A percentile compares a stretch with the other conserved stretches of the same genome.
These are phyloP conservation scores for Diaphora mendica DNA, from an alignment of 2,888 invertebrate genomes.

Conservation along the genomic window DNA sequence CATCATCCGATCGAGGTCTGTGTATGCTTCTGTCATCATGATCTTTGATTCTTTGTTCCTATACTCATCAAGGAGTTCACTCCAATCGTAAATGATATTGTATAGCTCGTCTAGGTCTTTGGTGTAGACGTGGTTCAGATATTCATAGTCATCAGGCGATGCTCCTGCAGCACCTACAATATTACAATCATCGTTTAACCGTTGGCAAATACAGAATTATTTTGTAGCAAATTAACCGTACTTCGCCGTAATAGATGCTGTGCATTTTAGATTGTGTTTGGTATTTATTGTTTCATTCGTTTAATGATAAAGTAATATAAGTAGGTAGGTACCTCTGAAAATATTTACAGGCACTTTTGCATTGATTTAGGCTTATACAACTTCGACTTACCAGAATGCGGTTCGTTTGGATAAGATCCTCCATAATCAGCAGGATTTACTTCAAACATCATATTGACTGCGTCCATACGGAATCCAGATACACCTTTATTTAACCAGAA, in stretches of 20 bases:
- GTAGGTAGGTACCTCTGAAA: background rate
- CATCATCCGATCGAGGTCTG: constrained; percentile 80
- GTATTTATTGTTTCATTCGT: no score
- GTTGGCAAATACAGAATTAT: background rate
- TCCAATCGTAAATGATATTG: constrained; percentile 88
- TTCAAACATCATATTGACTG: constrained; percentile 84
- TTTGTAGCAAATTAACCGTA: background rate
- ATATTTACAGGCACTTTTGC: background rate
- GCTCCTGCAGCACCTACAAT: constrained; percentile 21
- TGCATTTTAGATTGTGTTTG: no score
- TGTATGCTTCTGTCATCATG: constrained; percentile 88
- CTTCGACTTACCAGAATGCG: constrained; percentile 70
- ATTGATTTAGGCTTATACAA: background rate
- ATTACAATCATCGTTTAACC: background rate
- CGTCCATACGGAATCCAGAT: constrained; percentile 94
- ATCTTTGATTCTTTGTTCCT: constrained; percentile 73
- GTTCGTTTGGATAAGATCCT: constrained; percentile 86
- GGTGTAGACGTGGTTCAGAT: constrained; percentile 86
- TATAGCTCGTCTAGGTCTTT: constrained; percentile 84
- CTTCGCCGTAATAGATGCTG: background rate
- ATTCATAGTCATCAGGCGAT: constrained; percentile 80
- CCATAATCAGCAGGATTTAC: constrained; percentile 63
- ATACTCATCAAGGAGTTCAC: constrained; percentile 86
- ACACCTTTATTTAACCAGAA: constrained; percentile 95
- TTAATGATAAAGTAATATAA: no score